Conservation (phyloP, 2,797 vertebrate genomes). For the Helarctos malayanus region DNA sequence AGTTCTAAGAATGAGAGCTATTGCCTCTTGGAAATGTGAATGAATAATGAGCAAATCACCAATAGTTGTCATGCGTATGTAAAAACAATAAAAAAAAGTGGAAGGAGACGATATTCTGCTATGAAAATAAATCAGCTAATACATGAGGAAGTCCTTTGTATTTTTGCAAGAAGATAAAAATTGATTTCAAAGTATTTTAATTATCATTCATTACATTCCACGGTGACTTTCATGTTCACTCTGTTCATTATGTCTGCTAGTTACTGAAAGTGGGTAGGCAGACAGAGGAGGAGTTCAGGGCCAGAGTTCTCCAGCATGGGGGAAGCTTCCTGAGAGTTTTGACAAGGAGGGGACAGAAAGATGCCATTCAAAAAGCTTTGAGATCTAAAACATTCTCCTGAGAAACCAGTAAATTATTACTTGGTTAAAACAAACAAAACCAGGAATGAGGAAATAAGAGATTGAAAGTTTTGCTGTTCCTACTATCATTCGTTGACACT, state of each 20-base stretch:
- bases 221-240: background rate
- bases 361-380: background rate
- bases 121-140: slow-evolving; percentile 23
- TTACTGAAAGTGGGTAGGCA: background rate
- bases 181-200: slow-evolving; percentile 48
- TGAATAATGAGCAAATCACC: slow-evolving; percentile 5
- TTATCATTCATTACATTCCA: background rate
- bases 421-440: background rate
- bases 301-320: background rate
- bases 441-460: background rate
- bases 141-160: background rate
- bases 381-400: background rate
- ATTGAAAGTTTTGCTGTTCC: background rate
- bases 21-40: slow-evolving; percentile 34
- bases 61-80: background rate
- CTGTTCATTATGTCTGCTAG: background rate
- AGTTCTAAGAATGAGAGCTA: background rate
- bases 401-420: background rate
- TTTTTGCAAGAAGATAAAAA: background rate
- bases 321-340: background rate
- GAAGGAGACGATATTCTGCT: background rate
- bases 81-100: slow-evolving; percentile 3
- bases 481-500: background rate
- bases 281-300: background rate
- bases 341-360: background rate